Evolutionary conservation across 1,140 invertebrate genomes (phyloP).

Genomic region (Branchinecta lindahli): DNA sequence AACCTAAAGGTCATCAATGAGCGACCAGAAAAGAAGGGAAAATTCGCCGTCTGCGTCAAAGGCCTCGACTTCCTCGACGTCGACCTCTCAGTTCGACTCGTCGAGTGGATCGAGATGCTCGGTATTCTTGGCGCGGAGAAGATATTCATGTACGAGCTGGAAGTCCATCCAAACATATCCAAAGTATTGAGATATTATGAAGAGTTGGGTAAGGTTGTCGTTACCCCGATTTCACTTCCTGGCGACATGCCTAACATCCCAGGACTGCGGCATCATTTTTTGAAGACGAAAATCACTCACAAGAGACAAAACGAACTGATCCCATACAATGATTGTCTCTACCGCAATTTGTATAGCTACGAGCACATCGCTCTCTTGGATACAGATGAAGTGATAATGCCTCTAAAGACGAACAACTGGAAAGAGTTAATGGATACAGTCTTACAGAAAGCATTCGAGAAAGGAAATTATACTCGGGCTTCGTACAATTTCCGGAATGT

Average conservation of each 20-base stretch:
- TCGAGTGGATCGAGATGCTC: constrained; percentile 90
- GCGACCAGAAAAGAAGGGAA: constrained; percentile 48
- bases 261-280: constrained; percentile 68
- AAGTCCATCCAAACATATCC: constrained; percentile 75
- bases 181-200: constrained; percentile 73
- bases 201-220: constrained; percentile 52
- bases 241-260: constrained; percentile 81
- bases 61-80: constrained; percentile 80
- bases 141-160: constrained; percentile 79
- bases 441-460: constrained; percentile 46
- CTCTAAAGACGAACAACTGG: constrained; percentile 58
- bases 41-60: constrained; percentile 88
- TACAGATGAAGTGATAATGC: constrained; percentile 90
- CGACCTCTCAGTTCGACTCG: constrained; percentile 67
- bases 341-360: constrained; percentile 79
- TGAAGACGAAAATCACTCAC: constrained; percentile 70
- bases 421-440: constrained; percentile 56
- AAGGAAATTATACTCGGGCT: constrained; percentile 54
- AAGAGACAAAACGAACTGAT: constrained; percentile 89
- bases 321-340: constrained; percentile 91
- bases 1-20: constrained; percentile 74
- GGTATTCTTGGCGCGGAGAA: constrained; percentile 74
- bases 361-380: constrained; percentile 78
- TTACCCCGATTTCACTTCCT: constrained; percentile 72
- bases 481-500: constrained; percentile 85